Conservation (phyloP, 2,113 vertebrate genomes). For the Spilogale gracilis region DNA sequence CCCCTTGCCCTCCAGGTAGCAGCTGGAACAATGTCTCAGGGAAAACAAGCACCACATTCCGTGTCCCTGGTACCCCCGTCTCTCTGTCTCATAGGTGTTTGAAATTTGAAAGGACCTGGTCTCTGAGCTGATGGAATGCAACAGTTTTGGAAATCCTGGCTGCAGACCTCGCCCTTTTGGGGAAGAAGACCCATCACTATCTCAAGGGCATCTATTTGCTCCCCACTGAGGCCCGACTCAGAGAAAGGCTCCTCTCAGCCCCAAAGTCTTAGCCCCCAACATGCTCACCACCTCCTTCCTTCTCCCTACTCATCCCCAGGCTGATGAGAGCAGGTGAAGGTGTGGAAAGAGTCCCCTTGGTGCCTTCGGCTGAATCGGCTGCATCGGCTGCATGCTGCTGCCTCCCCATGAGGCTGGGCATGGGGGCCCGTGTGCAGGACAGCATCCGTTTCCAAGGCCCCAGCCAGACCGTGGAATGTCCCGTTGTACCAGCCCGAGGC, state of each 20-base stretch:
- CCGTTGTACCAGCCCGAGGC: background rate
- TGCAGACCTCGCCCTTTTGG: background rate
- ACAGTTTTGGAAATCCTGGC: background rate
- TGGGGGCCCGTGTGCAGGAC: fast-evolving
- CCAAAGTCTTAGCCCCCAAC: background rate
- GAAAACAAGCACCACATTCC: fast-evolving
- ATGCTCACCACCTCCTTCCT: background rate
- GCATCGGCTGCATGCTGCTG: background rate
- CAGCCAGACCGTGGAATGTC: fast-evolving
- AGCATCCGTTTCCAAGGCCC: background rate
- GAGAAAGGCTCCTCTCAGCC: background rate
- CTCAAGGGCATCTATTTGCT: background rate
- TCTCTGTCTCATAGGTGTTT: background rate
- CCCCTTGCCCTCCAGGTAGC: background rate
- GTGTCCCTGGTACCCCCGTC: background rate
- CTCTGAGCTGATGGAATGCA: background rate
- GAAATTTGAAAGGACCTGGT: background rate
- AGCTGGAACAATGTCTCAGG: background rate
- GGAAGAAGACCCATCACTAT: background rate
- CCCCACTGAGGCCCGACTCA: no score
- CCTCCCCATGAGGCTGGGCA: background rate
- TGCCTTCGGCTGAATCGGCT: background rate
- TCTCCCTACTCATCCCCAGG: background rate
- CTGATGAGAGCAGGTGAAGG: background rate
- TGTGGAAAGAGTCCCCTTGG: background rate